Conservation (phyloP, 2,797 vertebrate genomes). For the Garrulus glandarius region DNA sequence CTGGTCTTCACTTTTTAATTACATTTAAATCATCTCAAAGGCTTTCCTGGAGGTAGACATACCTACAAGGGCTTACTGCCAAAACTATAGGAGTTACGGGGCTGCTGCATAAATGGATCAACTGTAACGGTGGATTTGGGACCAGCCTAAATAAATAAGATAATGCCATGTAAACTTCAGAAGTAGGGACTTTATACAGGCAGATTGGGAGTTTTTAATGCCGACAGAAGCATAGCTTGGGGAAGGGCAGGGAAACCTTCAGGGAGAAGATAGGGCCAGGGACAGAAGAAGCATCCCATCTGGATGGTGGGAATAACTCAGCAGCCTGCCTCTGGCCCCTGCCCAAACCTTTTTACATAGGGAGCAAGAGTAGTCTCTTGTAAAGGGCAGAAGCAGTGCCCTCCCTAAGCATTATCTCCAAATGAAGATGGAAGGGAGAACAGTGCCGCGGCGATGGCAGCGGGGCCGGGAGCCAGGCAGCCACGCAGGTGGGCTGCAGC, state of each 20-base stretch:
- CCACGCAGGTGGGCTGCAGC: neutral
- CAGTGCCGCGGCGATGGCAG: accelerated
- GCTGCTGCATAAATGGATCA: constrained; percentile 27
- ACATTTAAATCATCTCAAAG: constrained; percentile 80
- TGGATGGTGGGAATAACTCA: accelerated
- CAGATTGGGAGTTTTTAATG: neutral
- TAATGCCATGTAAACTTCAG: neutral
- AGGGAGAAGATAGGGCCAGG: neutral
- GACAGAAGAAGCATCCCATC: neutral
- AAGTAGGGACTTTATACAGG: neutral
- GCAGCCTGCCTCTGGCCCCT: neutral
- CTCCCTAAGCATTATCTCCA: neutral
- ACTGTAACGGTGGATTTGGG: neutral
- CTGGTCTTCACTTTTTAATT: constrained; percentile 83
- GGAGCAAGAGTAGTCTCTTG: neutral
- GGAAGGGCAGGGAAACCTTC: neutral
- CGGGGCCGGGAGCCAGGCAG: neutral
- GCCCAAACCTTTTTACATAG: neutral
- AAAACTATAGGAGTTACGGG: constrained; percentile 5
- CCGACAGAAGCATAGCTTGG: accelerated
- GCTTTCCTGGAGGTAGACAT: constrained; percentile 52
- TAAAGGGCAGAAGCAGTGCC: neutral
- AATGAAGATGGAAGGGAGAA: neutral
- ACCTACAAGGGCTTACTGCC: constrained; percentile 45
- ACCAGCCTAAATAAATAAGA: constrained; percentile 5